These are phyloP conservation scores for Tauraco erythrolophus DNA, from an alignment of 2,113 vertebrate genomes.

Conservation along the genomic window DNA sequence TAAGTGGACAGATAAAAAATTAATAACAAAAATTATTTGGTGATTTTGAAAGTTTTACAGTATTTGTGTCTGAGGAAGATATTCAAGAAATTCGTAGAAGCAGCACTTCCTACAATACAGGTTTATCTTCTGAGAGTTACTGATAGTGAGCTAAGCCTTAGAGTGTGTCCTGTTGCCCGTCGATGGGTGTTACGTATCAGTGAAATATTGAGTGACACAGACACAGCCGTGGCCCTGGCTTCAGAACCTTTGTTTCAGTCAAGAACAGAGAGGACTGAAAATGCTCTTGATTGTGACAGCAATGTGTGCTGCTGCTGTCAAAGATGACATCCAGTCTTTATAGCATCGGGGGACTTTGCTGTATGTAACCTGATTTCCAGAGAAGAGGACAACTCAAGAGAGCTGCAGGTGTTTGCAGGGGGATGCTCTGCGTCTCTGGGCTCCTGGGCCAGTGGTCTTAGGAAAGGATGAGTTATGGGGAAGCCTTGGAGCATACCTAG, in stretches of 20 bases:
- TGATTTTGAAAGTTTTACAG: not conserved
- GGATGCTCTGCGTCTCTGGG: not conserved
- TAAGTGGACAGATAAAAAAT: not conserved
- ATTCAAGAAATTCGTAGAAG: not conserved
- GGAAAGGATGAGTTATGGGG: not conserved
- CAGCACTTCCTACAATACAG: not conserved
- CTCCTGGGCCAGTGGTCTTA: not conserved
- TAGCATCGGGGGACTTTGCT: not conserved
- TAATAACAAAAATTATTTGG: not conserved
- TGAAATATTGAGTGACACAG: not conserved
- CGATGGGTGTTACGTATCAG: not conserved
- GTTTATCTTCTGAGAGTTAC: not conserved
- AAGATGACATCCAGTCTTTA: not conserved
- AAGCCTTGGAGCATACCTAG: not conserved
- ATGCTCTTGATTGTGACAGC: not conserved
- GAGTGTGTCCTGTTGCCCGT: not conserved
- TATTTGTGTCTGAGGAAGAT: not conserved
- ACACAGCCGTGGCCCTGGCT: not conserved
- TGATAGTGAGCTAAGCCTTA: not conserved
- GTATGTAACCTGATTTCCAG: not conserved
- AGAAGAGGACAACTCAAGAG: not conserved
- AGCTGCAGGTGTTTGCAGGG: not conserved
- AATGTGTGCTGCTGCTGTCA: not conserved
- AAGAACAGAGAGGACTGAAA: not conserved
- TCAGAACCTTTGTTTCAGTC: not conserved